Percentiles rank a stretch among this genome's conserved stretches.
phyloP scores from a whole-genome alignment of 2,797 vertebrate species.

The Myotis pilosus region DNA sequence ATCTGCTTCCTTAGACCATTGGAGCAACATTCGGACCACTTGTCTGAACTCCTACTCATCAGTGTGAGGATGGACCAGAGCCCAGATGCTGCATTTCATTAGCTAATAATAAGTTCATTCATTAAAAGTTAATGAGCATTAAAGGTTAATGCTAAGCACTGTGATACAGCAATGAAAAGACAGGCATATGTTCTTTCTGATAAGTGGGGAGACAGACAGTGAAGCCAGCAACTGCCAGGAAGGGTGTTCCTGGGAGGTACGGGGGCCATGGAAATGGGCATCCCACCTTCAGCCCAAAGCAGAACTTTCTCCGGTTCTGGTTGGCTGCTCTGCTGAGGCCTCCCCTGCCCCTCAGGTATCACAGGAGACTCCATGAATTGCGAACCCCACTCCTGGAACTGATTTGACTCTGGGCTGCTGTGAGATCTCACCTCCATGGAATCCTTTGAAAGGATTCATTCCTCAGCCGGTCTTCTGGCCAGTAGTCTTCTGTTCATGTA shows the following conservation, averaged over 20 bases:
- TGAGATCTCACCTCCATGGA: neutral
- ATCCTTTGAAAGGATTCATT: neutral
- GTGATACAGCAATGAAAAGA: neutral
- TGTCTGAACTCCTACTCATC: neutral
- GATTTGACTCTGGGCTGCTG: neutral
- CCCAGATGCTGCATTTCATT: neutral
- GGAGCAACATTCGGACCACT: too few species aligned
- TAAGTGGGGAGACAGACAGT: neutral
- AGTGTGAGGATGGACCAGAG: neutral
- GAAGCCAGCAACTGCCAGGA: neutral
- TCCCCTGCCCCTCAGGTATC: too few species aligned
- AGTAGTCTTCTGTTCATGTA: neutral
- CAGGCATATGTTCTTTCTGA: neutral
- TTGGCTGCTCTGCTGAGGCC: neutral
- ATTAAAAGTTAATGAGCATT: neutral
- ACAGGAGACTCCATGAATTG: neutral
- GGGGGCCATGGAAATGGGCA: neutral
- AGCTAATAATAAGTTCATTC: neutral
- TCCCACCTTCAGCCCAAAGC: neutral
- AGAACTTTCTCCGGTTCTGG: neutral
- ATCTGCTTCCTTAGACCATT: neutral
- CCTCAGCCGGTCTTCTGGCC: neutral
- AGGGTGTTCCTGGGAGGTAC: accelerated
- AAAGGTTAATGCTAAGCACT: neutral
- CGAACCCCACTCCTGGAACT: neutral